phyloP scores from a whole-genome alignment of 2,113 vertebrate genomes.

The Oryctolagus cuniculus region DNA sequence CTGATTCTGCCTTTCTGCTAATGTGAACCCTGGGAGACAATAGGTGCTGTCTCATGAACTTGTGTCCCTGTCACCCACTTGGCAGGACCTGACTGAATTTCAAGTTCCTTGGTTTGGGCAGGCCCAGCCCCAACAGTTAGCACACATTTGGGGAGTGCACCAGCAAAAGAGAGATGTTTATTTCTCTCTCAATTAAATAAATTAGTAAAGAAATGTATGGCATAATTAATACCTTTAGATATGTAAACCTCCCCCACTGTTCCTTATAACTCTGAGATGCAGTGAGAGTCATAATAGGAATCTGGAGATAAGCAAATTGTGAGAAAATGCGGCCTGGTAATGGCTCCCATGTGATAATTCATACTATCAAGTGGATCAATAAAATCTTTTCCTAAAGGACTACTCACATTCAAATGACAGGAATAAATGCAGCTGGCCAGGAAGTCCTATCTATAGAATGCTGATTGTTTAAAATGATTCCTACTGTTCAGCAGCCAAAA shows the following conservation, averaged over 20 bases:
- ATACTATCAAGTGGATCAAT: neutral
- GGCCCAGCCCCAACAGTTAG: no score
- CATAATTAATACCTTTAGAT: neutral
- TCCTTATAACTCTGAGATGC: neutral
- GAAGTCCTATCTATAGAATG: neutral
- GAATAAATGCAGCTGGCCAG: neutral
- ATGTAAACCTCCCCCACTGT: neutral
- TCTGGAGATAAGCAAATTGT: neutral
- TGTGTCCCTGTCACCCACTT: no score
- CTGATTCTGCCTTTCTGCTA: no score
- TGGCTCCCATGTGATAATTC: neutral
- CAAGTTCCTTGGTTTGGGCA: no score
- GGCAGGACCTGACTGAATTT: no score
- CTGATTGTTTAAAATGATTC: neutral
- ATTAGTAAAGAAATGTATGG: neutral
- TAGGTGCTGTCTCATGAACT: no score
- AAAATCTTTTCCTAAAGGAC: neutral
- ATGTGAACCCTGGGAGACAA: no score
- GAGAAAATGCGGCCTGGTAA: neutral
- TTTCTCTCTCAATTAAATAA: no score
- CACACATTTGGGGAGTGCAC: no score
- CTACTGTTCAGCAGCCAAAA: neutral
- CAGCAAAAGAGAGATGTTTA: no score
- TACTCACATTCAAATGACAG: neutral
- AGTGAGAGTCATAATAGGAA: neutral